Evolutionary conservation across 1,140 invertebrate species (phyloP), one percentile per base, ranked within the genome.

Genomic region (Lamellibrachia luymesi): DNA sequence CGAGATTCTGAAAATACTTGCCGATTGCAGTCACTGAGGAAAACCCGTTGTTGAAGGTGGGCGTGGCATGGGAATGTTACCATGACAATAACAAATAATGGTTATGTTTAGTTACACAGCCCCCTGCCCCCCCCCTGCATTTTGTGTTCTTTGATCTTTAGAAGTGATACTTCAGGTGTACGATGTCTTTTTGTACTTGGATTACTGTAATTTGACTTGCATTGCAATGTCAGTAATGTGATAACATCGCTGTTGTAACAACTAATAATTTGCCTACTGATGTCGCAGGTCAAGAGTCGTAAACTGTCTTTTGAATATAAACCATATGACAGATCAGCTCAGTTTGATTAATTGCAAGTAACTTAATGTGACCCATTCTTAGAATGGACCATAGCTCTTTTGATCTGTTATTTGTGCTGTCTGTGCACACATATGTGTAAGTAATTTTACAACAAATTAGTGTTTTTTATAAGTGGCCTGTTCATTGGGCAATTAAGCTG

Each of bases 371-470:
- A 80, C 64, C 52, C 1, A 80, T 80, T 80, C 13, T 80, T 80
- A 80, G 64, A 80, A 8, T 80, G 5, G 1, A 2, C 25, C 13
- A 17, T 22, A 80, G 13, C 64, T 80, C 64, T 80, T 80, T 80
- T 80, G 13, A 80, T 17, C 13, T 80, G 2, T 80, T 10, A 22
- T 80, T 22, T 80, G 64, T 4, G 4, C 64, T 17, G 25, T 80
- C 4, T 80, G 25, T 22, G 17, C 0, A 10, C 0, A 4, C 4
- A 80, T 80, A 80, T 80, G 64, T 17, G 52, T 80, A 80, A 80
- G 64, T 80, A 80, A 80, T 80, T 80, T 80, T 80, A 80, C 64
- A 80, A 80, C 64, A 80, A 80, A 80, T 80, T 80, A 80, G 13
- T 80, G 64, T 22, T 22, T 38, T 38, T 6, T 4, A 80, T 22